Conservation (phyloP, 2,113 vertebrate genomes). For the Thinocorus orbignyianus region DNA sequence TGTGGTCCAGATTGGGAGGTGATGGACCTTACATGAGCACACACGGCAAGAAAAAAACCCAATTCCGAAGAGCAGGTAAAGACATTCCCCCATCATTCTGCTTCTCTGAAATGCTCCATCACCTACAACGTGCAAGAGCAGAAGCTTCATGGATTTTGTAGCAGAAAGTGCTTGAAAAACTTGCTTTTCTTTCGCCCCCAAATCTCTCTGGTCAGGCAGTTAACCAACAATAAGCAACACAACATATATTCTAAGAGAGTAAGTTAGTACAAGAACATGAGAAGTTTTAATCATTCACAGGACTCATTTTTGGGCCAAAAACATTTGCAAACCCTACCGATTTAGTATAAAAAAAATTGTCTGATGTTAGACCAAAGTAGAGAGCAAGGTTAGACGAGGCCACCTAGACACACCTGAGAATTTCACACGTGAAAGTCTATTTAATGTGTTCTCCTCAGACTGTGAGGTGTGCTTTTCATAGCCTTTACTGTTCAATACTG, state of each 20-base stretch:
- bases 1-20: background rate
- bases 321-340: background rate
- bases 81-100: too few relatives aligned
- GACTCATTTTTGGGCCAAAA: background rate
- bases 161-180: background rate
- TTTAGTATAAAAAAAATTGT: background rate
- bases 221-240: background rate
- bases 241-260: background rate
- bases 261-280: background rate
- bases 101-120: background rate
- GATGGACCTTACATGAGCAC: background rate
- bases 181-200: background rate
- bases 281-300: background rate
- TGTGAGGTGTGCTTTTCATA: background rate
- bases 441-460: background rate
- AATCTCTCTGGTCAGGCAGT: background rate
- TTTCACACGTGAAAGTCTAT: background rate
- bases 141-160: background rate
- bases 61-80: background rate
- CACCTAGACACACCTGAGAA: background rate
- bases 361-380: background rate
- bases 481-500: background rate
- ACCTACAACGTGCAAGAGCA: background rate
- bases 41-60: background rate
- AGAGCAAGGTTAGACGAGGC: background rate